Evolutionary conservation across 2,797 vertebrate genomes (phyloP).

Genomic region (Artibeus jamaicensis): DNA sequence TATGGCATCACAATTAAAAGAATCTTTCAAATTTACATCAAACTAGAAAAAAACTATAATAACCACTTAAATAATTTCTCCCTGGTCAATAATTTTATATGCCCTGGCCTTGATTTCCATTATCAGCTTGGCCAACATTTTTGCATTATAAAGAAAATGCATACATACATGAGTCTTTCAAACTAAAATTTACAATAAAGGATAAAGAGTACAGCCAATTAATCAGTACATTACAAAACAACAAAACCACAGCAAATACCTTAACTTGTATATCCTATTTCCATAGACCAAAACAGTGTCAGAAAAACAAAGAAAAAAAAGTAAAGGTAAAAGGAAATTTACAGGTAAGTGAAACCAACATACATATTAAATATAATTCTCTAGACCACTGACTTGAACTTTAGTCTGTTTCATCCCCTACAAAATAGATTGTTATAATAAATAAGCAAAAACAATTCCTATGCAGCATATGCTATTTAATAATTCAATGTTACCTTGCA

Average conservation of each 20-base stretch:
- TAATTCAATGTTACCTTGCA: background rate
- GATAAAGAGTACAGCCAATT: background rate
- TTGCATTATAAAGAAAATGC: background rate
- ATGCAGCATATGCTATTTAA: background rate
- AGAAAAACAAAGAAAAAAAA: background rate
- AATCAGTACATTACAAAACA: background rate
- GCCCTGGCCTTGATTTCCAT: background rate
- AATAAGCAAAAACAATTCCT: conserved; percentile 45
- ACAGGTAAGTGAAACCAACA: background rate
- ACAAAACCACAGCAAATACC: background rate
- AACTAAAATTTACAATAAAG: conserved; percentile 23
- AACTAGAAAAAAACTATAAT: background rate
- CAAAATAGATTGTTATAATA: background rate
- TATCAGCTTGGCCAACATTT: background rate
- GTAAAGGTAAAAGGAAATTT: background rate
- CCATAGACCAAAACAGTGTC: background rate
- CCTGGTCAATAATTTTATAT: background rate
- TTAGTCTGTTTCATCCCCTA: background rate
- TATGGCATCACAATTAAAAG: background rate
- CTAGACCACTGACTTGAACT: background rate
- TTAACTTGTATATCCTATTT: background rate
- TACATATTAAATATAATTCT: background rate
- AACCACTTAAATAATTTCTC: background rate
- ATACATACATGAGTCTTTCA: background rate
- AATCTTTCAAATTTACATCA: conserved; percentile 5